phyloP scores from a whole-genome alignment of 2,888 invertebrate species.

The Ennomos fuscantarius region DNA sequence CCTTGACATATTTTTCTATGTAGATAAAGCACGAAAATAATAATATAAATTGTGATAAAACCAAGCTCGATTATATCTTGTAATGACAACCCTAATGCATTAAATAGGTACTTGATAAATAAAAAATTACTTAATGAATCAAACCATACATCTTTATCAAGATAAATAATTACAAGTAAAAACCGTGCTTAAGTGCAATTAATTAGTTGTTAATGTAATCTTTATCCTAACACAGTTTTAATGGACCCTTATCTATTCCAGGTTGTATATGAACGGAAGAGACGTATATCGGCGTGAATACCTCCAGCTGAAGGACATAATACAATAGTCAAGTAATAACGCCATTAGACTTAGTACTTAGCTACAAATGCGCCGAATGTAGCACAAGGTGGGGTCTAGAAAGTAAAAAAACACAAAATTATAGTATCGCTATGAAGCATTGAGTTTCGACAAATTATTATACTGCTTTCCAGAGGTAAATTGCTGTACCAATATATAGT shows the following conservation, averaged over 20 bases:
- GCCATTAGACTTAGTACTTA: slow-evolving; percentile 70
- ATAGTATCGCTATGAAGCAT: no score
- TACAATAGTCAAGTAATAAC: slow-evolving; percentile 62
- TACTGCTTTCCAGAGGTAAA: no score
- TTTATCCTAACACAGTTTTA: slow-evolving; percentile 7
- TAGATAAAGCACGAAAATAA: no score
- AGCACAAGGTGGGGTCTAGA: neutral
- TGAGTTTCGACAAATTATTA: no score
- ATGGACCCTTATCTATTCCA: slow-evolving; percentile 41
- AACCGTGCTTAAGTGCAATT: neutral
- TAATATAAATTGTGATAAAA: no score
- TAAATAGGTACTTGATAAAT: no score
- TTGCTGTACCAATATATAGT: no score
- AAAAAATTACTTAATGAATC: no score
- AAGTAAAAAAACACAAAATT: no score
- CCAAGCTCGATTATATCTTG: no score
- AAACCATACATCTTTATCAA: neutral
- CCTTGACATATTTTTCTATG: no score
- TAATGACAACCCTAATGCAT: no score
- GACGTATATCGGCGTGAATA: slow-evolving; percentile 14
- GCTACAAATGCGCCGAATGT: slow-evolving; percentile 43
- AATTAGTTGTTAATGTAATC: slow-evolving; percentile 13
- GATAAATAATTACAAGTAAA: neutral
- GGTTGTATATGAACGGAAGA: slow-evolving; percentile 40
- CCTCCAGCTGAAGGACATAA: slow-evolving; percentile 44